Conservation (phyloP, 1,140 invertebrate species). For the Macrobrachium rosenbergii region DNA sequence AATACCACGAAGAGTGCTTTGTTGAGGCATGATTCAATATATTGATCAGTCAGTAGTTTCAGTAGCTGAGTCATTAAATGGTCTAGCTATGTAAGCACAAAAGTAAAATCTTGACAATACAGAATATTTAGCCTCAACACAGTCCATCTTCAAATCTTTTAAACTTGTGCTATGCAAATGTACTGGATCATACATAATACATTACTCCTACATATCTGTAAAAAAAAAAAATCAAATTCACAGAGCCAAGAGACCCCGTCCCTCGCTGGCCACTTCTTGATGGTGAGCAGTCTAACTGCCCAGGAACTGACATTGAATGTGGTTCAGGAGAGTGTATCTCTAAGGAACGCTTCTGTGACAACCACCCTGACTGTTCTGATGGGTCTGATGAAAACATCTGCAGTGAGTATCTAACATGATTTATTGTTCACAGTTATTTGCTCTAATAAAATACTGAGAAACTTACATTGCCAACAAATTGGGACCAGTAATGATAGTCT, state of each 20-base stretch:
- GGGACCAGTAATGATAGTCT: no score
- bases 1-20: no score
- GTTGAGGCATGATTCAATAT: no score
- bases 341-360: slow-evolving; percentile 92
- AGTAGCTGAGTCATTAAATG: no score
- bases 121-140: no score
- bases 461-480: no score
- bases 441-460: neutral
- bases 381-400: slow-evolving; percentile 96
- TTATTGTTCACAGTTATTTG: neutral
- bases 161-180: no score
- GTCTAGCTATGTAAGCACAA: no score
- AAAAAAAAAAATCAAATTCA: slow-evolving; percentile 46
- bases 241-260: slow-evolving; percentile 80
- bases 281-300: slow-evolving; percentile 90
- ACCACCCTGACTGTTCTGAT: slow-evolving; percentile 91
- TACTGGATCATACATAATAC: no score
- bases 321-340: slow-evolving; percentile 91
- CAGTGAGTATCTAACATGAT: slow-evolving; percentile 77
- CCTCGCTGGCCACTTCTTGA: slow-evolving; percentile 89
- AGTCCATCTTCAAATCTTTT: no score
- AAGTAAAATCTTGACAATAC: no score
- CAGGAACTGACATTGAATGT: slow-evolving; percentile 88
- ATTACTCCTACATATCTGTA: neutral
- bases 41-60: no score